phyloP scores from a whole-genome alignment of 2,888 invertebrate species.

The Amaurobius ferox region DNA sequence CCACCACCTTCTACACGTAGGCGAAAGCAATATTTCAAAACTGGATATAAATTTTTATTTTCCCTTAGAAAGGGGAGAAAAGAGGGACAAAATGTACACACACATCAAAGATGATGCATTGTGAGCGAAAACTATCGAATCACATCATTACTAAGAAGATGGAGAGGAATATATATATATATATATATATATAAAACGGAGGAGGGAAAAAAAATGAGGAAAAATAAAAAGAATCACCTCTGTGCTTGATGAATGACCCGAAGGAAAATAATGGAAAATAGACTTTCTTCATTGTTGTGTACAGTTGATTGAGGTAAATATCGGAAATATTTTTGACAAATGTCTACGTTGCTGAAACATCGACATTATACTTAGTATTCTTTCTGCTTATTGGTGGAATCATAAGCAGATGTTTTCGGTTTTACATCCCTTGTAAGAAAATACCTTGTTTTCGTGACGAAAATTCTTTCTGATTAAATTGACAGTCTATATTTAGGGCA shows the following conservation, averaged over 20 bases:
- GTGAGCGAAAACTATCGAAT: not conserved
- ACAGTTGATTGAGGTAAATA: no score
- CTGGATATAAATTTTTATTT: not conserved
- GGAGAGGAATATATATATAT: not conserved
- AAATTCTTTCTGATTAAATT: no score
- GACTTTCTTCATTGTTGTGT: no score
- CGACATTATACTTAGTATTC: no score
- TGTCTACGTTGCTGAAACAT: no score
- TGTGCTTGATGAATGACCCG: not conserved
- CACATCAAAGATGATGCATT: constrained; percentile 5
- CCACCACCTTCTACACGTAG: not conserved
- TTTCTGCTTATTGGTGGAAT: no score
- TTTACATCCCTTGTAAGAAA: no score
- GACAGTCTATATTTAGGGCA: no score
- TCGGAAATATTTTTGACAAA: no score
- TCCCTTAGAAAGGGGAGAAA: not conserved
- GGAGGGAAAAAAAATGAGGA: not conserved
- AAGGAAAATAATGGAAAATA: not conserved
- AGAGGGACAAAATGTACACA: not conserved
- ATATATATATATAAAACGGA: not conserved
- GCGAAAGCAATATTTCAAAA: not conserved
- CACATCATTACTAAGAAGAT: not conserved
- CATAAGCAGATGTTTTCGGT: no score
- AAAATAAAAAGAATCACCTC: not conserved
- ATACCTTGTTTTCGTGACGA: no score